Conservation (phyloP, 1,140 invertebrate species). For the Delia radicum region DNA sequence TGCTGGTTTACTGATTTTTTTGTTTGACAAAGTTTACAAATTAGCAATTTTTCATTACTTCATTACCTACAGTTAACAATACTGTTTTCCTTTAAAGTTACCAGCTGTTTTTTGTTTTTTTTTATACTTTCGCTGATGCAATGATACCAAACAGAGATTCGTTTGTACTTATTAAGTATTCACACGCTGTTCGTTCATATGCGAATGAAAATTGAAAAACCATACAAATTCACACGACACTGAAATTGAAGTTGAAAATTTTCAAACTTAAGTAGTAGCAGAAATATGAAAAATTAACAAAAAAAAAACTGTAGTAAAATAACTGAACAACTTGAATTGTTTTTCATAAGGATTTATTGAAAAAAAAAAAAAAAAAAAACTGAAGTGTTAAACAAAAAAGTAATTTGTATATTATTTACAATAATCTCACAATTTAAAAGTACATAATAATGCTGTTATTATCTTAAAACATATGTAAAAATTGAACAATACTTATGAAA, state of each 20-base stretch:
- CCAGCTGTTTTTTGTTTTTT: neutral
- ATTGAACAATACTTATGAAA: neutral
- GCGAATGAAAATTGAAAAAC: neutral
- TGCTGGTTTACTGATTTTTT: no score
- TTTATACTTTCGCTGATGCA: neutral
- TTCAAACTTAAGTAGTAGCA: neutral
- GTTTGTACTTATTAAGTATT: neutral
- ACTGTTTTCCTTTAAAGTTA: no score
- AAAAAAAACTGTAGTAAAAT: neutral
- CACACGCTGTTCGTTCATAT: neutral
- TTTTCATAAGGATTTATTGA: no score
- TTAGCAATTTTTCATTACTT: no score
- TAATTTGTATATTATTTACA: no score
- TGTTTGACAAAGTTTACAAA: no score
- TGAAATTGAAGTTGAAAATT: neutral
- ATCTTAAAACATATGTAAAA: neutral
- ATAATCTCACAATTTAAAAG: no score
- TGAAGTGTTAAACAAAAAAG: no score
- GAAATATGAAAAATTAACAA: neutral
- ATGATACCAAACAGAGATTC: neutral
- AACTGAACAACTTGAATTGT: neutral
- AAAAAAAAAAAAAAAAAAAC: no score
- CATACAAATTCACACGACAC: slow-evolving; percentile 18
- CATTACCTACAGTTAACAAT: no score
- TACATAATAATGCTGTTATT: no score